phyloP scores from a whole-genome alignment of 2,113 vertebrate genomes.

The Tiliqua scincoides region DNA sequence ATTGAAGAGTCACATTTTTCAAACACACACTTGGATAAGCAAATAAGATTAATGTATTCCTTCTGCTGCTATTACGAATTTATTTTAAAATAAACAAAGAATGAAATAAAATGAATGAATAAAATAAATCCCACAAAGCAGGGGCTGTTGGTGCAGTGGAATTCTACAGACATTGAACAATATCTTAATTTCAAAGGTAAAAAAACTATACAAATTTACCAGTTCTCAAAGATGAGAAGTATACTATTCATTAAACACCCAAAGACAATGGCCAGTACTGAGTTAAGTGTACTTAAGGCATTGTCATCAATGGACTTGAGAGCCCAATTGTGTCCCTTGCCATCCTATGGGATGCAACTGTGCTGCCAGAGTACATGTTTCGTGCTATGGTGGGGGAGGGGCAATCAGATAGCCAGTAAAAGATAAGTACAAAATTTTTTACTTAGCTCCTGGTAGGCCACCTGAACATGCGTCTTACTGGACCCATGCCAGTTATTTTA shows the following conservation, averaged over 20 bases:
- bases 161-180: constrained; percentile 35
- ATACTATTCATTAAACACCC: constrained; percentile 36
- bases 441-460: too few relatives aligned
- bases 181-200: constrained; percentile 30
- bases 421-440: too few relatives aligned
- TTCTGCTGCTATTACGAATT: constrained; percentile 55
- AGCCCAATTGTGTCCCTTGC: too few relatives aligned
- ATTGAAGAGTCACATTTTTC: constrained; percentile 63
- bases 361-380: too few relatives aligned
- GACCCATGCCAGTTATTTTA: too few relatives aligned
- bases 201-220: constrained; percentile 14
- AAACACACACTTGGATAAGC: constrained; percentile 51
- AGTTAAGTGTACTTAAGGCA: neutral
- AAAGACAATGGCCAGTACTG: neutral
- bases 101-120: constrained; percentile 36
- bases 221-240: neutral
- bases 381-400: too few relatives aligned
- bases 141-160: constrained; percentile 38
- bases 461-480: too few relatives aligned
- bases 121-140: constrained; percentile 9
- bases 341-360: too few relatives aligned
- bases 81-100: constrained; percentile 55
- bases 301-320: too few relatives aligned
- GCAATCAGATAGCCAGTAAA: too few relatives aligned
- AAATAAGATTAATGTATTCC: constrained; percentile 40